These are phyloP conservation scores for Nasonia giraulti DNA, from an alignment of 1,140 invertebrate genomes.

Conservation along the genomic window DNA sequence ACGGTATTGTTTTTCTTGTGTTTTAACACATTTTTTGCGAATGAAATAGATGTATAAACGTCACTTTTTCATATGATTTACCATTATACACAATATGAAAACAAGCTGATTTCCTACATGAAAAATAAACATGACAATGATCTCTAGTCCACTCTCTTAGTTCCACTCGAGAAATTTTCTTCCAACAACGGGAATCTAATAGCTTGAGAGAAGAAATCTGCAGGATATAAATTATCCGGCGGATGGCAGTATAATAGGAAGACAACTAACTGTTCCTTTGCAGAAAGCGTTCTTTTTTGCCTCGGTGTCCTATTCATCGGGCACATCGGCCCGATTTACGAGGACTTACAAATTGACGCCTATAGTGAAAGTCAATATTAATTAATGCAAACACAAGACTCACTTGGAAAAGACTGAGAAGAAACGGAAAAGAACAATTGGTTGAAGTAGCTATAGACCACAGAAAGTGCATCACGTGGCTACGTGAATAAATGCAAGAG, in stretches of 20 bases:
- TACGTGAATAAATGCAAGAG: background rate
- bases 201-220: too few relatives aligned
- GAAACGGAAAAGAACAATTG: constrained; percentile 56
- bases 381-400: background rate
- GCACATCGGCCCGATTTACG: background rate
- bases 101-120: too few relatives aligned
- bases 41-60: too few relatives aligned
- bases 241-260: background rate
- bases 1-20: too few relatives aligned
- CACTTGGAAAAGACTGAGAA: constrained; percentile 55
- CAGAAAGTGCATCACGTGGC: background rate
- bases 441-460: constrained; percentile 44
- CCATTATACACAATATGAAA: too few relatives aligned
- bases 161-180: too few relatives aligned
- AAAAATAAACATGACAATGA: too few relatives aligned
- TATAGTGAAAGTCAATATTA: constrained; percentile 36
- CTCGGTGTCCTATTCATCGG: background rate
- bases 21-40: too few relatives aligned
- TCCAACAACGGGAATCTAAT: too few relatives aligned
- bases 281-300: background rate
- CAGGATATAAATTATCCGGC: background rate
- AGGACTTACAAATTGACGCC: background rate
- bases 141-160: too few relatives aligned
- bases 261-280: background rate
- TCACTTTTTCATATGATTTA: too few relatives aligned